These are phyloP conservation scores for Ischnura elegans DNA, from an alignment of 2,888 invertebrate genomes.

Conservation along the genomic window DNA sequence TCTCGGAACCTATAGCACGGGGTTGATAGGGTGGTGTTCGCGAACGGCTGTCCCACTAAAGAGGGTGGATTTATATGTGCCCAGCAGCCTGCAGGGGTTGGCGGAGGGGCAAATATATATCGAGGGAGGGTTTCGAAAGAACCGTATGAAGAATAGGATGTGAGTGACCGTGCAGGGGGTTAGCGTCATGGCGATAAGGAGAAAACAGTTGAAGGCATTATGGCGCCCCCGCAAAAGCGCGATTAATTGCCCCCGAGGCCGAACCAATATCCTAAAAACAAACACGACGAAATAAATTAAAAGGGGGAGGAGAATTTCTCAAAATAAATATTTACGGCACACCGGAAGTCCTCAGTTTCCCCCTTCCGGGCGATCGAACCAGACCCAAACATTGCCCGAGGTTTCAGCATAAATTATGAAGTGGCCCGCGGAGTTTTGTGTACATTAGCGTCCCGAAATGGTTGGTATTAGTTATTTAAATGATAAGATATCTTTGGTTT, in stretches of 20 bases:
- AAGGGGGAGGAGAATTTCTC: not conserved
- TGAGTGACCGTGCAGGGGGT: constrained; percentile 27
- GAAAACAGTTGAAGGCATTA: constrained; percentile 31
- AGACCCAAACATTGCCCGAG: not conserved
- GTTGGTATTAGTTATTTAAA: not conserved
- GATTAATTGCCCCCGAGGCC: constrained; percentile 13
- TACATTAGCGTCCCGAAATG: not conserved
- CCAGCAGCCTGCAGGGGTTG: not conserved
- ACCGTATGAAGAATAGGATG: not conserved
- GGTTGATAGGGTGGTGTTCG: not conserved
- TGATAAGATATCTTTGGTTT: not conserved
- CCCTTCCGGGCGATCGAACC: not conserved
- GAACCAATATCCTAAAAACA: constrained; percentile 30
- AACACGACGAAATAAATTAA: constrained; percentile 12
- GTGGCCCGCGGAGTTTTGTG: not conserved
- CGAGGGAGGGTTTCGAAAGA: not conserved
- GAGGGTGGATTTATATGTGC: not conserved
- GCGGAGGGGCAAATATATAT: not conserved
- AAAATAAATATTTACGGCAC: constrained; percentile 31
- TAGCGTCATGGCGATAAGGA: constrained; percentile 4
- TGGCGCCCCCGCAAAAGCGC: not conserved
- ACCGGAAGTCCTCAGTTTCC: not conserved
- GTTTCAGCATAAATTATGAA: constrained; percentile 2
- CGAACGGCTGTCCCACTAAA: not conserved
- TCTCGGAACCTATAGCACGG: not conserved